A percentile compares a stretch with the other conserved stretches of the same genome.
Conservation (phyloP, 2,113 vertebrate genomes). For the Malurus melanocephalus region DNA sequence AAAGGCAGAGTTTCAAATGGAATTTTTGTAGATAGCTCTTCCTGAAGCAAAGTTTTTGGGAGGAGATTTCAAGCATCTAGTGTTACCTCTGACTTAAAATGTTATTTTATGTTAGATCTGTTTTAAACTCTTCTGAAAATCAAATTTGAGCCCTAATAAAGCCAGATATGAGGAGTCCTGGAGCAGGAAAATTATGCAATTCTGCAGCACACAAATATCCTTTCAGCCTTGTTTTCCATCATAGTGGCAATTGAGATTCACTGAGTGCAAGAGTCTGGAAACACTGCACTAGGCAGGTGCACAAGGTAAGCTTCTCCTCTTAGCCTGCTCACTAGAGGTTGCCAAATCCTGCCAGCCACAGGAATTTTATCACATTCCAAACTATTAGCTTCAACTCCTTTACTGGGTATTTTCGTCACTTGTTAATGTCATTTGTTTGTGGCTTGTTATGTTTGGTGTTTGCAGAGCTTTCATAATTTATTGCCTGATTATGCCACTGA, state of each 20-base stretch:
- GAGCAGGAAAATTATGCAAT: background rate
- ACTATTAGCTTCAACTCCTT: slow-evolving; percentile 7
- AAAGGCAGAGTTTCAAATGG: background rate
- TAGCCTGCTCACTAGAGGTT: background rate
- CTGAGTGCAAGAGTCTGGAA: background rate
- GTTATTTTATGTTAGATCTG: background rate
- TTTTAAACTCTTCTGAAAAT: background rate
- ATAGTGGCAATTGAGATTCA: background rate
- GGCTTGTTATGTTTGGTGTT: slow-evolving; percentile 39
- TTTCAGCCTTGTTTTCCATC: background rate
- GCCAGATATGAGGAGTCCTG: background rate
- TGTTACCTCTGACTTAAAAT: background rate
- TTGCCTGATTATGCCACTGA: slow-evolving; percentile 49
- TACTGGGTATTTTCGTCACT: slow-evolving; percentile 29
- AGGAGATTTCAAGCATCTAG: background rate
- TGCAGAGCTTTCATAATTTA: slow-evolving; percentile 46
- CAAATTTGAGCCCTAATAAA: background rate
- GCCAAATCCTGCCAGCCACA: background rate
- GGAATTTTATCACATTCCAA: background rate
- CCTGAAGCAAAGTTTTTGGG: background rate
- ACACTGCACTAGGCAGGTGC: background rate
- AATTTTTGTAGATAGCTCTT: background rate
- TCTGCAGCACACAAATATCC: background rate
- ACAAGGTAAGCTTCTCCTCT: background rate
- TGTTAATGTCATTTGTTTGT: slow-evolving; percentile 1